Evolutionary conservation across 2,888 invertebrate genomes (phyloP), one percentile per base, ranked within the genome.

Genomic region (Drosophila planitibia): DNA sequence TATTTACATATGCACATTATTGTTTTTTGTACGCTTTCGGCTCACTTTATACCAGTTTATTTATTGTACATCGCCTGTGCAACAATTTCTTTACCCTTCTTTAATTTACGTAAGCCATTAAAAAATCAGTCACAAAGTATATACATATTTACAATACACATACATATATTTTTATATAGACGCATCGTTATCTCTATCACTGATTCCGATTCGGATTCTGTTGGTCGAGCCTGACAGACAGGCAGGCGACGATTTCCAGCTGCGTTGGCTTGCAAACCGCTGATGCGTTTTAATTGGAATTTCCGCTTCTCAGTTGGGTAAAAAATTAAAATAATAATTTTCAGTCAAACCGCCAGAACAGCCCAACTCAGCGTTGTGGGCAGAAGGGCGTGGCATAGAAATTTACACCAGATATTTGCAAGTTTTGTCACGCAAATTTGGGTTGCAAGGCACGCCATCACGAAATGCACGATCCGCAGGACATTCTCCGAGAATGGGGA

Each of bases 211-310:
- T 61, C 77, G 33, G 63, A 57, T 71, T 60, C 70, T 57, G 70
- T 70, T 78, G 73, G 51, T 49, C 59, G 54, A 57, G n/a, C 59
- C 60, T 52, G 64, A 67, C 55, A 33, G 58, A 22, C 51, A 33
- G 47, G 35, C 64, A 49, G 49, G 28, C 51, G 66, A 75, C 64
- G 81, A 65, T 74, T 73, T 70, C 57, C 79, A 75, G 71, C 55
- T 70, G 79, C 59, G 35, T 64, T 74, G 70, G 49, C 33, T 39
- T 33, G 55, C 72, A 72, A 81, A 74, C 33, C 79, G 70, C 75
- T 84, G 91, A 86, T 89, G 91, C 89, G 79, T 84, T 88, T 88
- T 88, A 90, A 88, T 88, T 90, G 91, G 88, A 88, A 89, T 88
- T 88, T 88, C 88, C 90, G 89, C 78, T 69, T 66, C 54, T 80